Base-by-base conservation (phyloP, 2,113 vertebrate genomes). In the Thryonomys swinderianus region DNA sequence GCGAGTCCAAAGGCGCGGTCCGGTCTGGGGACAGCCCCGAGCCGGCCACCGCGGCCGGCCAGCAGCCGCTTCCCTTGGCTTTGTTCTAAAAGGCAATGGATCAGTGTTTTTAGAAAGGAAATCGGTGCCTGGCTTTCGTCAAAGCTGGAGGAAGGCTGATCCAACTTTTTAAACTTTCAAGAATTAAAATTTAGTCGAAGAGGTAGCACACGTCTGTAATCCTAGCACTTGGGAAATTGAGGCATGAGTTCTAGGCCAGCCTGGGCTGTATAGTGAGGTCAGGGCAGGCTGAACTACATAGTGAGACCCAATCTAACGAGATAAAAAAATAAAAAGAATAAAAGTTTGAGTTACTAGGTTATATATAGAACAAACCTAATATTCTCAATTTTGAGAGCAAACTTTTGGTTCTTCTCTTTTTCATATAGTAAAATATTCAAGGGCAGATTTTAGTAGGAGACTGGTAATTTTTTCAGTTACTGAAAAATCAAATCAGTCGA, bases 391-490 rank as follows among this genome's bases (percentile, higher is more conserved):
- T n/a, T 14, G 0, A 78, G 25, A 34, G 27, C 18, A 27, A 30
- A 32, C 27, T 82, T 83, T 51, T 17, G 0, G 53, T 13, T 53
- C 57, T 30, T 79, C 61, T 61, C 27, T 6, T 45, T 37, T 88
- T 73, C 42, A 2, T 2, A 48, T 12, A 45, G 20, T 57, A 40
- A 83, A 20, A 59, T n/a, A 66, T 2, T 18, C 51, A 40, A 59
- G 69, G 73, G 51, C 37, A 71, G 71, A 25, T 73, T 73, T 88
- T 81, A 37, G 69, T 53, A 40, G 67, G 40, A 57, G 92, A 55
- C 76, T 57, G 83, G 30, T 86, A 76, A 84, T 95, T 93, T 53
- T 64, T 84, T 71, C 61, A 92, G 62, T 81, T 87, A 37, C 48
- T 14, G 14, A 78, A 64, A 81, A 91, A 93, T n/a, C 67, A 80